Base-by-base conservation (phyloP, 2,888 invertebrate species). In the Drosophila limbata region DNA sequence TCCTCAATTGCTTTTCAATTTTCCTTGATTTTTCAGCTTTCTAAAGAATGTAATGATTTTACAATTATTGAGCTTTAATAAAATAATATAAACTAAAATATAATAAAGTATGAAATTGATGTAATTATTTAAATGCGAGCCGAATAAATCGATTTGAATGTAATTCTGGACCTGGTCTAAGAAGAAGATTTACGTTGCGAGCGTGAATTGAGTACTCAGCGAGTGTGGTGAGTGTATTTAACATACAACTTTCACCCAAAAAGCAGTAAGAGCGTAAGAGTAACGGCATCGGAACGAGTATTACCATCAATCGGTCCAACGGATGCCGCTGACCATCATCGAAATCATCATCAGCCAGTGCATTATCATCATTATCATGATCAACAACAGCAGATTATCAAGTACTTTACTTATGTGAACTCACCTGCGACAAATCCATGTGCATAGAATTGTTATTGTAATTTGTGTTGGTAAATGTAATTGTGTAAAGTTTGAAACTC, bases 231-330 rank as follows among this genome's bases (percentile, higher is more conserved):
- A 50, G 35, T 73, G 62, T 53, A 31, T 63, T 69, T 59, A 66
- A 71, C 69, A 61, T 33, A 63, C 60, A 84, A 84, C 83, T 84
- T 84, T 84, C 83, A 87, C 83, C 83, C 62, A 81, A 69, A 66
- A 69, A 19, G 64, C 79, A 53, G 63, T 51, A 56, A 60, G 62
- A 64, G 62, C 62, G 53, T 69, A 28, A 28, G 28, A 57, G 52
- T 75, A 74, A 67, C 73, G 77, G 77, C 59, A 62, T 60, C 44
- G 62, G 69, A 21, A 44, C 44, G 31, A 44, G 55, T 81, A 81
- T 80, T 74, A 78, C 73, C 84, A 81, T 81, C 78, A 77, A 77
- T 83, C 81, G 86, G 64, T 44, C 39, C 70, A 69, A 60, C 66
- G 61, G 60, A 67, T 73, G 73, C 61, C 47, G 53, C 79, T 73